Evolutionary conservation across 2,888 invertebrate genomes (phyloP).

Genomic region (Ennomos quercinarius): DNA sequence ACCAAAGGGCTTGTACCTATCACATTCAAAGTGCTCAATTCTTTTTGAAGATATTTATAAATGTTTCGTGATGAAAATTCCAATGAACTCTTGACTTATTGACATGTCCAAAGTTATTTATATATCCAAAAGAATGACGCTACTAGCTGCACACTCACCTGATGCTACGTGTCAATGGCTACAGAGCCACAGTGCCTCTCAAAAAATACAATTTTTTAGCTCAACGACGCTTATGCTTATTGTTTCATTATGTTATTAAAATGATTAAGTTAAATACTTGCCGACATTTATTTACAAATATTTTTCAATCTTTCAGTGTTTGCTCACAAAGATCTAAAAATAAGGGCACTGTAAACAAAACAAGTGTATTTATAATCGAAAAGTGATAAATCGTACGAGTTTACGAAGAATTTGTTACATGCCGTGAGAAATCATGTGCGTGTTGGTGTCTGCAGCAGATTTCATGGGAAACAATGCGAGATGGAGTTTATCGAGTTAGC

Average conservation of each 20-base stretch:
- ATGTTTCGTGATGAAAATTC: no score
- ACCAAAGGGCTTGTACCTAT: no score
- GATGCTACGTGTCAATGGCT: no score
- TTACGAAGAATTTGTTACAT: conserved; percentile 25
- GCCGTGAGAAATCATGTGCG: conserved; percentile 43
- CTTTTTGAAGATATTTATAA: no score
- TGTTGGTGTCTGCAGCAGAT: conserved; percentile 49
- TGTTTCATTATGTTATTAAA: not conserved
- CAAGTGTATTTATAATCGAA: conserved; percentile 7
- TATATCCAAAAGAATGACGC: no score
- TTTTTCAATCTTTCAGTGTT: not conserved
- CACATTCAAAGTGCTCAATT: no score
- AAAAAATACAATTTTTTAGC: no score
- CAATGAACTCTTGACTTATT: no score
- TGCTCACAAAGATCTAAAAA: not conserved
- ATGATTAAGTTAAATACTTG: not conserved
- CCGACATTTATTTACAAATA: conserved; percentile 3
- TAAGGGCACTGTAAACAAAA: conserved; percentile 2
- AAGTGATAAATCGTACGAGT: conserved; percentile 26
- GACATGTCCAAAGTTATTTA: no score
- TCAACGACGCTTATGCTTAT: no score
- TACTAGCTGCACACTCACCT: no score
- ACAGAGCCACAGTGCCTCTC: no score
- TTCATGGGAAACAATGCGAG: conserved; percentile 56
- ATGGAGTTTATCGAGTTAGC: conserved; percentile 41